Percentiles rank a stretch among this genome's conserved stretches.
These are phyloP conservation scores for Oscheius myriophilus DNA, from an alignment of 2,888 invertebrate species.

Conservation along the genomic window DNA sequence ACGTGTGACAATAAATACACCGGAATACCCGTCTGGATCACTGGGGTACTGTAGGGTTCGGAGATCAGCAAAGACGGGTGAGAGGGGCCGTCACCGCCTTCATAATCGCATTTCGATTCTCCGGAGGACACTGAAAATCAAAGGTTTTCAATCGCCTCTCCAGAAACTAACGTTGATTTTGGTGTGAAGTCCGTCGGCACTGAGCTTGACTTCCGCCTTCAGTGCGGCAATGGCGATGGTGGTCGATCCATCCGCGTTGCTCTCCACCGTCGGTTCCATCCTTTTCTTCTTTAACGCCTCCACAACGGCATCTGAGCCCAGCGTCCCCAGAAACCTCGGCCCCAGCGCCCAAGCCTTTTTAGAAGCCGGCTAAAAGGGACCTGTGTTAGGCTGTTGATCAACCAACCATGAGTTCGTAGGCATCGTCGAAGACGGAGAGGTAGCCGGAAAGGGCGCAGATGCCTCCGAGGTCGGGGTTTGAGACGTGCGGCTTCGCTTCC, in stretches of 20 bases:
- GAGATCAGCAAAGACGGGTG: too few species aligned
- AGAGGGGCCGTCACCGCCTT: too few species aligned
- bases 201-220: background rate
- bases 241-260: constrained; percentile 6
- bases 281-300: constrained; percentile 1
- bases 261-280: background rate
- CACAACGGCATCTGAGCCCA: background rate
- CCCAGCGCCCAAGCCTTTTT: background rate
- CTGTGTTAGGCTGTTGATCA: background rate
- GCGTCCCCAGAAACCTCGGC: background rate
- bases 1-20: too few species aligned
- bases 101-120: too few species aligned
- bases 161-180: constrained; percentile 8
- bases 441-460: constrained; percentile 52
- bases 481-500: constrained; percentile 37
- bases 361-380: constrained; percentile 5
- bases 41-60: too few species aligned
- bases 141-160: too few species aligned
- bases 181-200: background rate
- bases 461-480: constrained; percentile 33
- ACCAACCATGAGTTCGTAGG: constrained; percentile 44
- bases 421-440: constrained; percentile 59
- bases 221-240: background rate
- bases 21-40: too few species aligned
- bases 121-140: too few species aligned